Base-by-base conservation (phyloP, 2,888 invertebrate genomes). In the Eilema sororculum region DNA sequence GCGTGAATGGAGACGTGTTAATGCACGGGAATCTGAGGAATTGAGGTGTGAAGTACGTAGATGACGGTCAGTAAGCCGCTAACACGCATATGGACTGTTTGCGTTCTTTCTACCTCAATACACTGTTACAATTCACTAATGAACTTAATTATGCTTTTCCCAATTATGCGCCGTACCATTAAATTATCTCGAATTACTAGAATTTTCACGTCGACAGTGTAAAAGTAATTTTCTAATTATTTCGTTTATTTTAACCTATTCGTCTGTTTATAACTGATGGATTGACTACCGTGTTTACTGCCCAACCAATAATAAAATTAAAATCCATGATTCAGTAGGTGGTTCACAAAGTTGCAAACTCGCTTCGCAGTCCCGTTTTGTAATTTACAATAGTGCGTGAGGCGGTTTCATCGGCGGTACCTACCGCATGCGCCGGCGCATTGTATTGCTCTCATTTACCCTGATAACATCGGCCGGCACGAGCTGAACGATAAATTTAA, bases 401-500 rank as follows among this genome's bases (percentile, higher is more conserved):
- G 70, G 64, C 73, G 64, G 78, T 75, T 73, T 73, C 79, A 81
- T 76, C 75, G 75, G 65, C 67, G 67, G 76, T 80, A 79, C 86
- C 87, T 87, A 87, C 87, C 87, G 86, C 87, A 82, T 75, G 83
- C 81, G 67, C 70, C 64, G 67, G 77, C 76, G 80, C 84, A 85
- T 84, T 85, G 85, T 87, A 85, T 84, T 81, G 84, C 82, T 84
- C 83, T 77, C 80, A 79, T 87, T 85, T 76, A 75, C 77, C 71
- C 65, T 77, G 86, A 86, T 84, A 84, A 83, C 80, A 78, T 80
- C 80, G 74, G 71, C 69, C 69, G 83, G 86, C 87, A 85, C 85
- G 84, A 78, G 78, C 79, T 73, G 56, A 74, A 76, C 86, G 89
- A 90, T 91, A 91, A 91, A 90, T 91, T 90, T 91, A 92, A 91